Base-by-base conservation (phyloP, 2,888 invertebrate species). In the Limenitis camilla region DNA sequence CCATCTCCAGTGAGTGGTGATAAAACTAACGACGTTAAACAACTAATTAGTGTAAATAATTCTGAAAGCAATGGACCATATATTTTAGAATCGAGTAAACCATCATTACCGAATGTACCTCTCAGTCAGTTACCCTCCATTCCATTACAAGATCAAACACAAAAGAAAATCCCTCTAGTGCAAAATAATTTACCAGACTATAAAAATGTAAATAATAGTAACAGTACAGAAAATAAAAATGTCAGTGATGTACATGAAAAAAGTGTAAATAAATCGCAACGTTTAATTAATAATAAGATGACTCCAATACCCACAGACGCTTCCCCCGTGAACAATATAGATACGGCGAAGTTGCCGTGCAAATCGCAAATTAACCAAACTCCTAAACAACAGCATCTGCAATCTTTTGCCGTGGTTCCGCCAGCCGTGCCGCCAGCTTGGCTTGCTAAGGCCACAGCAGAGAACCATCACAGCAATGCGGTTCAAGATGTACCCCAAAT, bases 391-490 rank as follows among this genome's bases (percentile, higher is more conserved):
- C 69, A 71, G 32, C 72, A 74, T 43, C 77, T 79, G 32, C 74
- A 73, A 52, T 84, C 84, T 30, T 88, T 88, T 38, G 81, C 80
- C 7, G 87, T 87, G 35, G 19, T 19, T 19, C 85, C 84, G 30
- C 87, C 87, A 39, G 81, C 80, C 7, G 87, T 87, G 35, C 87
- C 87, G 6, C 59, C 81, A 30, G 74, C 87, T 49, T 87, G 87
- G 87, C 63, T 86, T 55, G 69, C 58, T 6, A 63, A 63, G 56
- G 49, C 74, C 40, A 62, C 69, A 19, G 33, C 48, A 31, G 50
- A 43, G 36, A 56, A 47, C 9, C 44, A 50, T 31, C 47, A 40
- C n/a, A 32, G 46, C 4, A 56, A 49, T 32, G 63, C 65, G 27
- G 57, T 66, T 39, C 69, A 71, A 55, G 67, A 71, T 50, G 56